These are phyloP conservation scores for Drosophila tsacasi DNA, from an alignment of 1,140 invertebrate genomes.

Conservation along the genomic window DNA sequence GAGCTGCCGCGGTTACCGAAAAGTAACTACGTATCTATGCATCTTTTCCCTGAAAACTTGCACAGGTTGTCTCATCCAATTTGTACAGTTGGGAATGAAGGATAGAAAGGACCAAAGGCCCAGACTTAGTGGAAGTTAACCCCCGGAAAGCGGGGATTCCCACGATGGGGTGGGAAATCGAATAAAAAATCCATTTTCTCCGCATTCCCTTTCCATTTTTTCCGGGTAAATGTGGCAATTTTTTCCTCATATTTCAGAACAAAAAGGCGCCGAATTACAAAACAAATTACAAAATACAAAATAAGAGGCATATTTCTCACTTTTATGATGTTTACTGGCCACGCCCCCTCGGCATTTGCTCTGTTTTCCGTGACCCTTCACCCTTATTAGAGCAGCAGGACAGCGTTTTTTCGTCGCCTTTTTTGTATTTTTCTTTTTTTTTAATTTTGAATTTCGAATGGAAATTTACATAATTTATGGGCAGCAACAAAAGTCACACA, in stretches of 20 bases:
- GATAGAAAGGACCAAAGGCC: constrained; percentile 26
- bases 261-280: constrained; percentile 54
- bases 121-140: constrained; percentile 29
- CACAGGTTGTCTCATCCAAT: constrained; percentile 53
- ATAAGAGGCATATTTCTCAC: constrained; percentile 77
- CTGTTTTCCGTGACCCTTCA: constrained; percentile 64
- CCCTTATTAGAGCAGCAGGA: constrained; percentile 71
- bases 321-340: constrained; percentile 59
- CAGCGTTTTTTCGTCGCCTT: constrained; percentile 36
- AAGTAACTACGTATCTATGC: constrained; percentile 45
- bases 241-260: constrained; percentile 77
- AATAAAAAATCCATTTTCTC: constrained; percentile 75
- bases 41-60: constrained; percentile 20
- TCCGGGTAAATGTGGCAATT: constrained; percentile 72
- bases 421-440: constrained; percentile 34
- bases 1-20: constrained; percentile 15
- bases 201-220: constrained; percentile 22
- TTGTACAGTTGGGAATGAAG: constrained; percentile 40
- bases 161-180: constrained; percentile 61
- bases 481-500: constrained; percentile 76
- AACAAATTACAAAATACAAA: constrained; percentile 77
- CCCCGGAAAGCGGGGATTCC: constrained; percentile 42
- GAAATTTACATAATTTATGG: constrained; percentile 81
- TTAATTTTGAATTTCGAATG: constrained; percentile 63
- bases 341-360: constrained; percentile 55